phyloP scores from a whole-genome alignment of 2,888 invertebrate genomes.

The Arrhopalites spinosus region DNA sequence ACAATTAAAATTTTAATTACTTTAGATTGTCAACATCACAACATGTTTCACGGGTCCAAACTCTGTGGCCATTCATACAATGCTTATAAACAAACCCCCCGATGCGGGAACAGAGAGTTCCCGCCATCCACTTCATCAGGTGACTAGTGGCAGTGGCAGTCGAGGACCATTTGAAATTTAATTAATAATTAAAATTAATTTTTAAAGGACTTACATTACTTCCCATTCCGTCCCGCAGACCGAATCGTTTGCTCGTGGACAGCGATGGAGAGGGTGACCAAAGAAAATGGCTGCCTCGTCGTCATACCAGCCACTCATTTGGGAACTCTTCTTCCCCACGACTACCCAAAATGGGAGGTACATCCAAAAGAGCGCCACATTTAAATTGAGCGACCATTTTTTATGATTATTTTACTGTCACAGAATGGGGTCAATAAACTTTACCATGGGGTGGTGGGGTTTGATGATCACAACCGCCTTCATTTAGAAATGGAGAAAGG shows the following conservation, averaged over 20 bases:
- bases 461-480: conserved; percentile 63
- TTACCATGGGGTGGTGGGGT: conserved; percentile 72
- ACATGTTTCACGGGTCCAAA: conserved; percentile 75
- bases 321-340: conserved; percentile 68
- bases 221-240: conserved; percentile 82
- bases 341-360: conserved; percentile 71
- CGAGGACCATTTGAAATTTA: too few relatives aligned
- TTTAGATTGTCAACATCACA: conserved; percentile 70
- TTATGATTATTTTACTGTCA: neutral
- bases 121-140: conserved; percentile 73
- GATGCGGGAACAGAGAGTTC: conserved; percentile 69
- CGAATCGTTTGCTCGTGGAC: conserved; percentile 86
- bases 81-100: conserved; percentile 90
- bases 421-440: conserved; percentile 68
- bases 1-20: too few relatives aligned
- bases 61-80: conserved; percentile 77
- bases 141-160: too few relatives aligned
- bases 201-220: conserved; percentile 88
- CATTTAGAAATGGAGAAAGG: conserved; percentile 80
- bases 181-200: too few relatives aligned
- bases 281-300: conserved; percentile 80
- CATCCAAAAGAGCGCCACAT: too few relatives aligned
- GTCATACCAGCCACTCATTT: conserved; percentile 79
- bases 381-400: too few relatives aligned
- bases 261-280: conserved; percentile 76